Evolutionary conservation across 2,888 invertebrate species (phyloP), one percentile per base, ranked within the genome.

Genomic region (Scaptomyza reducta): DNA sequence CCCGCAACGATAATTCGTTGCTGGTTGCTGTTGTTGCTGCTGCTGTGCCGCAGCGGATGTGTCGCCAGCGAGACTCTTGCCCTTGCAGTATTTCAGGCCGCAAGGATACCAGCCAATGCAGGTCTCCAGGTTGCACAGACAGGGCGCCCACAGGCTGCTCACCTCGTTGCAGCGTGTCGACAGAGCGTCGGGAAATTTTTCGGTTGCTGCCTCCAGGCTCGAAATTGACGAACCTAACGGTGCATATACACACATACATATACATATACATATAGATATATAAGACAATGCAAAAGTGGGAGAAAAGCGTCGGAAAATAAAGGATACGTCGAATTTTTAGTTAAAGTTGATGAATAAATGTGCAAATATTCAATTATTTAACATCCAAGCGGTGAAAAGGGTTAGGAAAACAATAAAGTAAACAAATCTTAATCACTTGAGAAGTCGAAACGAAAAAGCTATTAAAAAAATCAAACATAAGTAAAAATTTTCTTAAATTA

Each of bases 51-150:
- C 76, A 33, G 72, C 89, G 47, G 90, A 88, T 41, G 89, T 80
- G 69, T 89, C 89, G 29, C 64, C 72, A 38, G 29, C 70, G 25
- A 94, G 94, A 45, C 94, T 94, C 91, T 96, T 96, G 45, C 96
- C 96, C 88, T 97, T 96, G 92, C 98, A 98, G 92, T 97, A 98
- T 90, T 98, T 98, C 44, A 98, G 93, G 22, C 97, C 97, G 91
- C 98, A 98, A 0, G 98, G 98, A 92, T 97, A 98, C 98, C 98
- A 98, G 56, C 97, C 97, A 55, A 98, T 95, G 91, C 97, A 97
- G 70, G 95, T 94, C 93, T 97, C 96, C 80, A 97, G 93, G 58
- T 95, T 95, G 91, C 98, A 98, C 55, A 95, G 94, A 91, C 98
- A 98, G 25, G 97, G 95, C 65, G 94, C 94, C 92, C 94, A 94